A percentile compares a stretch with the other conserved stretches of the same genome.
These are phyloP conservation scores for Meiosimyza decipiens DNA, from an alignment of 2,888 invertebrate species.

Conservation along the genomic window DNA sequence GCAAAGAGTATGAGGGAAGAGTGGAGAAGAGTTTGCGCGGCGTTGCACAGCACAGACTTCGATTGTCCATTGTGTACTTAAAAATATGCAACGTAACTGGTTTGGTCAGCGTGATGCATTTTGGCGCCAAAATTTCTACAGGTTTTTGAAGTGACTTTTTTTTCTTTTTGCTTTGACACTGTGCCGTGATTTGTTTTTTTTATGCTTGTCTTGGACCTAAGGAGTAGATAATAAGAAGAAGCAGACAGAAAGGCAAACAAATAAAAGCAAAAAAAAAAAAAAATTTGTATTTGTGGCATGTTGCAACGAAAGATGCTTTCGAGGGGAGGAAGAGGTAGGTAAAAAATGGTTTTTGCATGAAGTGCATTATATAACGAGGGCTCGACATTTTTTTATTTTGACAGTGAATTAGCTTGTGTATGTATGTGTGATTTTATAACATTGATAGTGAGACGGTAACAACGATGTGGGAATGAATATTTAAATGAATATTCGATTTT, in stretches of 20 bases:
- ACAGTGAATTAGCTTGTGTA: not conserved
- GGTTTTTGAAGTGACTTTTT: constrained; percentile 19
- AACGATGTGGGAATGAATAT: constrained; percentile 27
- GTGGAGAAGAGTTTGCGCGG: not conserved
- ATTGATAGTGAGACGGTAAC: constrained; percentile 8
- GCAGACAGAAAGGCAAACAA: not conserved
- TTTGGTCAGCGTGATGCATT: constrained; percentile 20
- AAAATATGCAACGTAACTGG: constrained; percentile 8
- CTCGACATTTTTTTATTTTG: not conserved
- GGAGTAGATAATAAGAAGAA: not conserved
- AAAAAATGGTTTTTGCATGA: constrained; percentile 10
- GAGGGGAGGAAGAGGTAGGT: not conserved
- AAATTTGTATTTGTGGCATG: constrained; percentile 32
- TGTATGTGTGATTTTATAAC: constrained; percentile 4
- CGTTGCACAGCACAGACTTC: not conserved
- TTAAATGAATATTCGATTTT: constrained; percentile 26
- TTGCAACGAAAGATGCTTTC: not conserved
- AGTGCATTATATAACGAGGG: constrained; percentile 22
- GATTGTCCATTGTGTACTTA: not conserved
- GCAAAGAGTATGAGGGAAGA: constrained; percentile 5
- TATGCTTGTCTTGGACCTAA: not conserved
- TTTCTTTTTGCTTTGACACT: constrained; percentile 1
- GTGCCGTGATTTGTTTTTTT: not conserved
- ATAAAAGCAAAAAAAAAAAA: not conserved
- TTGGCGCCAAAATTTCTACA: constrained; percentile 37